These are phyloP conservation scores for Formica exsecta DNA, from an alignment of 1,140 invertebrate species.

Conservation along the genomic window DNA sequence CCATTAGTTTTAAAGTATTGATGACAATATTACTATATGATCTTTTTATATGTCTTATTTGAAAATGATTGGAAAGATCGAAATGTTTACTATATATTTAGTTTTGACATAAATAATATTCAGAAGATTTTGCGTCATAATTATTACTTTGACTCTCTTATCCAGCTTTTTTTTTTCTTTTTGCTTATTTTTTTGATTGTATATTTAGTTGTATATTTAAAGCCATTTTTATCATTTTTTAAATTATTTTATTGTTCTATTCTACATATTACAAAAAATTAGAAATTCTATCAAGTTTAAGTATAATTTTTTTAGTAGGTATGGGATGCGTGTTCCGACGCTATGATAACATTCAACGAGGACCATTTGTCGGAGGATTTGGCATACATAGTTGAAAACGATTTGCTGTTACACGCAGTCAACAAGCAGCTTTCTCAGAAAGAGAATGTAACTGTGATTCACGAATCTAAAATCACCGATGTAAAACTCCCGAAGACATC, in stretches of 20 bases:
- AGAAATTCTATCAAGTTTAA: constrained; percentile 20
- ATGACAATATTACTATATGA: too few relatives aligned
- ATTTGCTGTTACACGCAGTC: constrained; percentile 93
- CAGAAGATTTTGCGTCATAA: too few relatives aligned
- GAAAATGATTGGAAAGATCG: too few relatives aligned
- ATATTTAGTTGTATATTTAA: too few relatives aligned
- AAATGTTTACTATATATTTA: too few relatives aligned
- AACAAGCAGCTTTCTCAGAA: constrained; percentile 86
- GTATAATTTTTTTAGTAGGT: constrained; percentile 88
- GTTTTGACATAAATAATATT: too few relatives aligned
- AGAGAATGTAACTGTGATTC: constrained; percentile 81
- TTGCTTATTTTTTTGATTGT: too few relatives aligned
- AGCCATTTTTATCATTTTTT: constrained; percentile 20
- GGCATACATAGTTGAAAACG: constrained; percentile 98
- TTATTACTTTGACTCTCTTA: too few relatives aligned
- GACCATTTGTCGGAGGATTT: constrained; percentile 91
- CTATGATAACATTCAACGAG: constrained; percentile 94
- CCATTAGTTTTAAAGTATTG: too few relatives aligned
- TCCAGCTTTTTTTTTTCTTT: too few relatives aligned
- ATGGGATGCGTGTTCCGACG: constrained; percentile 96
- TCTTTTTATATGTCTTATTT: too few relatives aligned
- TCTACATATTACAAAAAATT: constrained; percentile 43
- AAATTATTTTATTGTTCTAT: background rate
- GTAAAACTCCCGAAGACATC: constrained; percentile 73
- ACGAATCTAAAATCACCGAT: constrained; percentile 81